Evolutionary conservation across 2,113 vertebrate genomes (phyloP), one percentile per base, ranked within the genome.

Genomic region (Pterocles orientalis): DNA sequence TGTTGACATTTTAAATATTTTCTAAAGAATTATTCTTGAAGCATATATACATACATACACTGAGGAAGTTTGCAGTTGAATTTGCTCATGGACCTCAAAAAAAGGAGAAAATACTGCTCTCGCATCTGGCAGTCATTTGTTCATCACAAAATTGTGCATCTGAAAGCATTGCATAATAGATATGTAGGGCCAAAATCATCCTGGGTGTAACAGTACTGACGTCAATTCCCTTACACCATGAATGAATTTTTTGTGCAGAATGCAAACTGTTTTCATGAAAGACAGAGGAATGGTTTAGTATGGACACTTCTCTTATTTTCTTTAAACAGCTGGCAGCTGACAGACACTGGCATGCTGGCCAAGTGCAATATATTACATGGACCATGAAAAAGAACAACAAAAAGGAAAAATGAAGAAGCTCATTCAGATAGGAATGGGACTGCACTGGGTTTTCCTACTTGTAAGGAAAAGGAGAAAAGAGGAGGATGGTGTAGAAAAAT

Each of bases 51-150:
- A 29, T 29, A 60, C 50, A 31, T 51, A 66, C 20, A 28, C 18
- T 36, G 58, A 92, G 34, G 60, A 66, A 58, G 34, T 87, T 87
- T 87, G 75, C 34, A 90, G 84, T 90, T 23, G 24, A 91, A 92
- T 82, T 82, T 87, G 21, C 87, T 85, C 73, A n/a, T 28, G 43
- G 51, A 86, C 70, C 93, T 96, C 86, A 93, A 58, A 88, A 85
- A 71, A 79, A 34, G 15, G 47, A 81, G 54, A 41, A 87, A 94
- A 88, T 79, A 39, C 71, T 94, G 51, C n/a, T 89, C 64, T 92
- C 58, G 93, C 96, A 96, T 97, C 94, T 96, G 96, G 96, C 93
- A 96, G 58, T 96, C 85, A 97, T 97, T 97, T 97, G 90, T 70
- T 95, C 91, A 94, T 96, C 81, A 79, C 15, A 92, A 77, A 96